These are phyloP conservation scores for Polia nebulosa DNA, from an alignment of 2,888 invertebrate species.

Conservation along the genomic window DNA sequence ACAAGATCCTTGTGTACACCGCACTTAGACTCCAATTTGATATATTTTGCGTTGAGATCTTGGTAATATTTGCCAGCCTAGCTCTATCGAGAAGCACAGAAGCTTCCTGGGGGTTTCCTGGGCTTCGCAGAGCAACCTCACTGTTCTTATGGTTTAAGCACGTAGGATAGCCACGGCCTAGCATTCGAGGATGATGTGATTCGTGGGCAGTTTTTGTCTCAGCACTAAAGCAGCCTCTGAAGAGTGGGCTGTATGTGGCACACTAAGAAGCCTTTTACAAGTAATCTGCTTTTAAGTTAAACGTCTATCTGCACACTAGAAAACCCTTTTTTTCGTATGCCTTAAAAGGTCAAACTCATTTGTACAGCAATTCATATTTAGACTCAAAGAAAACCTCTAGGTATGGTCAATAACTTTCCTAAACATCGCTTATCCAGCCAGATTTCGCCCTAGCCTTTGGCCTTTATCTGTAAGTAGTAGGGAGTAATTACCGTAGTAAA, in stretches of 20 bases:
- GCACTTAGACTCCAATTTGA: no score
- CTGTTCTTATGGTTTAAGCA: no score
- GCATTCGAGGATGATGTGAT: not conserved
- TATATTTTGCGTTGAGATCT: no score
- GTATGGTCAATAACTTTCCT: constrained; percentile 27
- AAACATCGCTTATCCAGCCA: constrained; percentile 35
- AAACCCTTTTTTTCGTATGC: not conserved
- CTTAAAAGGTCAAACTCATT: not conserved
- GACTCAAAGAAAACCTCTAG: constrained; percentile 5
- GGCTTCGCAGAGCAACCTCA: no score
- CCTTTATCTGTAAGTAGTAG: constrained; percentile 43
- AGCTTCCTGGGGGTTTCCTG: not conserved
- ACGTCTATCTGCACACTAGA: no score
- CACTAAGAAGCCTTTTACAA: not conserved
- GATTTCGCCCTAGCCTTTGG: constrained; percentile 23
- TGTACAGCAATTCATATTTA: not conserved
- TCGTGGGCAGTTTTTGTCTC: not conserved
- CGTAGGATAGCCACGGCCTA: no score
- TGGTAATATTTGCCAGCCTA: no score
- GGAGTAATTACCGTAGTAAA: constrained; percentile 60
- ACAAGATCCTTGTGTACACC: no score
- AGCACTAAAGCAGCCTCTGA: not conserved
- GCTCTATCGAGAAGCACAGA: not conserved
- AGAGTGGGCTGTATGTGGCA: no score
- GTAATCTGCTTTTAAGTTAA: no score